phyloP scores from a whole-genome alignment of 2,113 vertebrate genomes.

The Stigmatopora nigra region DNA sequence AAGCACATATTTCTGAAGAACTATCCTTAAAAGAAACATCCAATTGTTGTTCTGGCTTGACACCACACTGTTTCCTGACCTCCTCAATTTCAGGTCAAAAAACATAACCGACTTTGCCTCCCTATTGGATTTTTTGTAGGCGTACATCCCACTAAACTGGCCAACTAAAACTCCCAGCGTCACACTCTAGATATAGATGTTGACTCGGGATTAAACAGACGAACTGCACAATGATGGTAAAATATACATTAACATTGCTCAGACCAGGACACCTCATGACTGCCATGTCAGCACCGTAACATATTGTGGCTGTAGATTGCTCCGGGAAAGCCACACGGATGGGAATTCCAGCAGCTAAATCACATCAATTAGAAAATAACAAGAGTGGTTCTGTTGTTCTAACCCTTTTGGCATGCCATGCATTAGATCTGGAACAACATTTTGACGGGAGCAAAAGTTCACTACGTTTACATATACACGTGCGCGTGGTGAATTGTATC shows the following conservation, averaged over 20 bases:
- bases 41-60: slow-evolving; percentile 38
- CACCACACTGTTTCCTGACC: slow-evolving; percentile 50
- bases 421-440: slow-evolving; percentile 14
- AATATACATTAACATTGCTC: slow-evolving; percentile 11
- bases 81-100: slow-evolving; percentile 33
- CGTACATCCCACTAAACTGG: slow-evolving; percentile 5
- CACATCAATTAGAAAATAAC: slow-evolving; percentile 47
- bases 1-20: slow-evolving; percentile 13
- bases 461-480: slow-evolving; percentile 9
- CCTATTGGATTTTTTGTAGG: slow-evolving; percentile 5
- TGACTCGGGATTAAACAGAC: background rate
- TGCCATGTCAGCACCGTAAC: slow-evolving; percentile 25
- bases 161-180: slow-evolving; percentile 8
- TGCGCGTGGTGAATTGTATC: slow-evolving; percentile 4
- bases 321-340: slow-evolving; percentile 33
- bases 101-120: slow-evolving; percentile 18
- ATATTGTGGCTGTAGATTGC: slow-evolving; percentile 29
- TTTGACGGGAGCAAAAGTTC: slow-evolving; percentile 11
- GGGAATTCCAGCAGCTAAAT: slow-evolving; percentile 40
- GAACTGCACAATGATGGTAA: slow-evolving; percentile 1
- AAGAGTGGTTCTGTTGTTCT: slow-evolving; percentile 45
- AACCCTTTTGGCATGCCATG: slow-evolving; percentile 14
- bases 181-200: slow-evolving; percentile 1
- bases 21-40: slow-evolving; percentile 17
- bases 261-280: slow-evolving; percentile 27